Conservation (phyloP, 1,140 invertebrate genomes). For the Neomicropteryx cornuta region DNA sequence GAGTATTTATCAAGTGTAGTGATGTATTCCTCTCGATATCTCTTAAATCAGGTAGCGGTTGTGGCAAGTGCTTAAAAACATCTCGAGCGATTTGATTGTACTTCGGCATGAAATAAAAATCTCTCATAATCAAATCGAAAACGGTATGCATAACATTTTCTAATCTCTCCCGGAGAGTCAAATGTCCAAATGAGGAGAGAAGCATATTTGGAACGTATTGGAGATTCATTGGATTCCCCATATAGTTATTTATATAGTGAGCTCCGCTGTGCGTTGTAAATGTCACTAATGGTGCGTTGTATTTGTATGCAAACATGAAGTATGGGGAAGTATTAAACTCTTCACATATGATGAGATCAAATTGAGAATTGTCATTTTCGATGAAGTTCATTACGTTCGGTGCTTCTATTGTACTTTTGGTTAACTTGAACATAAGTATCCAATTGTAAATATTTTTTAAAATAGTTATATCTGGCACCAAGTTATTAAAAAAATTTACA, state of each 20-base stretch:
- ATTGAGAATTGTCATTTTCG: conserved; percentile 20
- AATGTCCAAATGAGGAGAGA: conserved; percentile 6
- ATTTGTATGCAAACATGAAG: conserved; percentile 32
- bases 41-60: conserved; percentile 9
- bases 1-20: conserved; percentile 20
- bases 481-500: too few species aligned
- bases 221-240: conserved; percentile 29
- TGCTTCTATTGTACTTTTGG: too few species aligned
- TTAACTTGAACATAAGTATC: too few species aligned
- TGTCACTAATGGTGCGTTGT: conserved; percentile 27
- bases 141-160: too few species aligned
- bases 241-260: conserved; percentile 29
- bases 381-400: conserved; percentile 29
- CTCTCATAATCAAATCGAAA: conserved; percentile 30
- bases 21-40: conserved; percentile 28
- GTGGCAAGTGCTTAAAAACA: too few species aligned
- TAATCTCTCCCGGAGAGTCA: conserved; percentile 12
- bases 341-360: conserved; percentile 27
- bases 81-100: conserved; percentile 23
- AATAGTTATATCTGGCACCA: too few species aligned
- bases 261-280: conserved; percentile 23
- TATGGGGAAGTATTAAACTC: conserved; percentile 32
- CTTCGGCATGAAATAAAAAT: conserved; percentile 11
- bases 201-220: conserved; percentile 14
- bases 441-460: too few species aligned